These are phyloP conservation scores for Stegodyphus dumicola DNA, from an alignment of 1,140 invertebrate species.

Conservation along the genomic window DNA sequence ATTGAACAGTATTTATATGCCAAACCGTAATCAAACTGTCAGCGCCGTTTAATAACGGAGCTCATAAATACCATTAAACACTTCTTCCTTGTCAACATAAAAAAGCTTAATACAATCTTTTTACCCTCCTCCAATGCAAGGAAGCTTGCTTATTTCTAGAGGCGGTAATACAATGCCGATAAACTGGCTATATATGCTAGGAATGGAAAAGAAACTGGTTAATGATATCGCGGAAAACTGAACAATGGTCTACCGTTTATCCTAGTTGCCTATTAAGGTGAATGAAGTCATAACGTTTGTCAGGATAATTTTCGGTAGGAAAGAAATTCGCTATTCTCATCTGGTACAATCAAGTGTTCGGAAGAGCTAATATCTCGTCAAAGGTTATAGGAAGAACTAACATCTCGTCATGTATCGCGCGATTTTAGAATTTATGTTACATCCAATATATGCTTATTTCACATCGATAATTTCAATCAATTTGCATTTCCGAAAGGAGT, in stretches of 20 bases:
- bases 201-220: background rate
- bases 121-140: background rate
- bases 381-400: no score
- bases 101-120: constrained; percentile 23
- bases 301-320: constrained; percentile 15
- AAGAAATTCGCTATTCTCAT: background rate
- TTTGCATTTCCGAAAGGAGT: no score
- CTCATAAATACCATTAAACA: constrained; percentile 50
- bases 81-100: constrained; percentile 27
- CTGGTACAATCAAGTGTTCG: no score
- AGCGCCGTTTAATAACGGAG: constrained; percentile 34
- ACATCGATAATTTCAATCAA: no score
- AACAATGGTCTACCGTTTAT: constrained; percentile 46
- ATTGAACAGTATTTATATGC: constrained; percentile 27
- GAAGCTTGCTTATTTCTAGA: background rate
- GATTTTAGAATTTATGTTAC: no score
- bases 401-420: no score
- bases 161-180: background rate
- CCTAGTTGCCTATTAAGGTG: constrained; percentile 11
- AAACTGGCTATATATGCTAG: background rate
- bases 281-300: constrained; percentile 44
- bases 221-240: constrained; percentile 9
- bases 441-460: no score
- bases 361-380: no score
- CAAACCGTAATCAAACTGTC: constrained; percentile 39